phyloP scores from a whole-genome alignment of 2,888 invertebrate genomes.

The Lydus trimaculatus region DNA sequence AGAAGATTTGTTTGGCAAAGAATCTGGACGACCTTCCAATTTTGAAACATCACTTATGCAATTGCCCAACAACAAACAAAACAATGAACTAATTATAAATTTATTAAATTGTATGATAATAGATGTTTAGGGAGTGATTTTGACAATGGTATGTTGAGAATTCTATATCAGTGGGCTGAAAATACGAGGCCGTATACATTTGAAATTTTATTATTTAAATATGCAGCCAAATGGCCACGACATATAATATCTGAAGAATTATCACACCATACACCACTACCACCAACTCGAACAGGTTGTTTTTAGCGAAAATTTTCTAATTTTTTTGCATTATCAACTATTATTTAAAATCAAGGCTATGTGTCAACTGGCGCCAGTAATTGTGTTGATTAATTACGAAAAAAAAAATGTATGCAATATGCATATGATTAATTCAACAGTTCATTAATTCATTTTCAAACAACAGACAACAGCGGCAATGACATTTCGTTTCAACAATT shows the following conservation, averaged over 20 bases:
- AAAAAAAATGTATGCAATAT: not conserved
- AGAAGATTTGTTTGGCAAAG: not conserved
- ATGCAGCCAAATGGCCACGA: not conserved
- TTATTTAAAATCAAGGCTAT: not conserved
- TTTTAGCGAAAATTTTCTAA: not conserved
- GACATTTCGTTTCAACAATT: not conserved
- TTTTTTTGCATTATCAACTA: not conserved
- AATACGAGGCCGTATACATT: not conserved
- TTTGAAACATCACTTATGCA: not conserved
- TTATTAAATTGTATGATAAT: not conserved
- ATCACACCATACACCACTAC: not conserved
- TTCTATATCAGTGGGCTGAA: not conserved
- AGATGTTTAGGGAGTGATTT: not conserved
- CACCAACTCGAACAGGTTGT: not conserved
- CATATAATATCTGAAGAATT: not conserved
- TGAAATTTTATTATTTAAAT: not conserved
- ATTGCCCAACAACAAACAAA: not conserved
- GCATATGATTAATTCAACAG: not conserved
- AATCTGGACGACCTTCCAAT: not conserved
- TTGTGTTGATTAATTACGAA: not conserved
- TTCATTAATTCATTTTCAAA: not conserved
- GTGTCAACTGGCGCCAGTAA: not conserved
- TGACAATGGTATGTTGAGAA: not conserved
- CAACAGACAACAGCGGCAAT: not conserved
- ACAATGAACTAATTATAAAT: not conserved